Conservation (phyloP, 2,888 invertebrate genomes). For the Ormia ochracea region DNA sequence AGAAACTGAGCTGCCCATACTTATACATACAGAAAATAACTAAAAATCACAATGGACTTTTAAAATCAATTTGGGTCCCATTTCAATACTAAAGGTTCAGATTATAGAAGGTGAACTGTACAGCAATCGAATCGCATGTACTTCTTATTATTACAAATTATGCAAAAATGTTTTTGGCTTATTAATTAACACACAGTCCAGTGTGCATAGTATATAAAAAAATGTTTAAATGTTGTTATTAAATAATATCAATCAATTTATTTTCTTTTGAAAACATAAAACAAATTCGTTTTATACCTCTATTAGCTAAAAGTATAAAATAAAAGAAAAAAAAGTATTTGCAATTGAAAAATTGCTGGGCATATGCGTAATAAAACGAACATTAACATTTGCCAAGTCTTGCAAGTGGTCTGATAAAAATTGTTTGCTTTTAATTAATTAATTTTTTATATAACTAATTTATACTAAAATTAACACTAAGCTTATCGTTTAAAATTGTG, state of each 20-base stretch:
- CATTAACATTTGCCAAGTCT: neutral
- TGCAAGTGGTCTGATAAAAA: neutral
- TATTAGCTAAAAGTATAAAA: slow-evolving; percentile 1
- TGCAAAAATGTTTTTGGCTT: too few relatives aligned
- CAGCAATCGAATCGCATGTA: too few relatives aligned
- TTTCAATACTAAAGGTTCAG: too few relatives aligned
- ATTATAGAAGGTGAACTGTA: too few relatives aligned
- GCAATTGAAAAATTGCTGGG: neutral
- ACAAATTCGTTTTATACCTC: slow-evolving; percentile 1
- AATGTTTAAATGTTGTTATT: neutral
- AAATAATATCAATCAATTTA: neutral
- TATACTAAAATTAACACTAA: slow-evolving; percentile 34
- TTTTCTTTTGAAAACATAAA: neutral
- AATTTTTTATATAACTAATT: slow-evolving; percentile 15
- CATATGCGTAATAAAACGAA: neutral
- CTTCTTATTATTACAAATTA: too few relatives aligned
- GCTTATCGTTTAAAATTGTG: slow-evolving; percentile 18
- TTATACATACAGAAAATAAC: too few relatives aligned
- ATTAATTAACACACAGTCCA: too few relatives aligned
- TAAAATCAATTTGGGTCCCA: too few relatives aligned
- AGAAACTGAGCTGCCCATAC: too few relatives aligned
- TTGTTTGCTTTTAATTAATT: neutral
- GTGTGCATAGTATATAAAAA: too few relatives aligned
- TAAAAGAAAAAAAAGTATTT: neutral
- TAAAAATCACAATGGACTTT: too few relatives aligned